Evolutionary conservation across 2,797 vertebrate genomes (phyloP), one percentile per base, ranked within the genome.

Genomic region (Lepilemur ruficaudatus): DNA sequence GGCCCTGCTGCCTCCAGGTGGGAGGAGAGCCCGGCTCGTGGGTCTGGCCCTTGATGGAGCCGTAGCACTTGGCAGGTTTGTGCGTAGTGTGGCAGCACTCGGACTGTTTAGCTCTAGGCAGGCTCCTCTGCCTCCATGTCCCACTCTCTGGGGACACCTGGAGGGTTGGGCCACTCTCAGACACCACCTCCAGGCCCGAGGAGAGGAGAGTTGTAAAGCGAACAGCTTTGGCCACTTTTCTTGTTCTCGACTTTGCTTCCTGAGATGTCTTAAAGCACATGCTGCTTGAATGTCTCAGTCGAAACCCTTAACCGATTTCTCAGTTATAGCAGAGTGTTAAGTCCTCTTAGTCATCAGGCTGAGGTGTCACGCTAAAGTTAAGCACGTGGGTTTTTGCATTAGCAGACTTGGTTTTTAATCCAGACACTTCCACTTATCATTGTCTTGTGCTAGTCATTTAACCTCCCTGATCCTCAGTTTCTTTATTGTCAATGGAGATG

Each of bases 71-170:
- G 55, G 8, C 11, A 18, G 78, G 50, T 20, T 59, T 70, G 30
- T 18, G 0, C 32, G 15, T 7, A 1, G 35, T 12, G 18, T 61
- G n/a, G 30, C 15, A 3, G 32, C 1, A 10, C 38, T 70, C 4
- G 65, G 65, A 5, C 30, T 57, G 28, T 6, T 67, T 4, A 48
- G n/a, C 32, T 63, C 9, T 20, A n/a, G 63, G 70, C 4, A 48
- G 76, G 46, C 32, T 87, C n/a, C 50, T 61, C 50, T 69, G 35
- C 41, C 57, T 25, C 11, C 14, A 8, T 23, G 23, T 65, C 65
- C 81, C 35, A 8, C 5, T 8, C 4, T 1, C 23, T 22, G 69
- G 11, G 46, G 55, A 38, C 6, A 38, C 20, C 3, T 59, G n/a
- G 59, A 52, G 52, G 20, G 30, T 1, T 28, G 5, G 20, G 57